These are phyloP conservation scores for Perithous albicinctus DNA, from an alignment of 2,888 invertebrate genomes.

Conservation along the genomic window DNA sequence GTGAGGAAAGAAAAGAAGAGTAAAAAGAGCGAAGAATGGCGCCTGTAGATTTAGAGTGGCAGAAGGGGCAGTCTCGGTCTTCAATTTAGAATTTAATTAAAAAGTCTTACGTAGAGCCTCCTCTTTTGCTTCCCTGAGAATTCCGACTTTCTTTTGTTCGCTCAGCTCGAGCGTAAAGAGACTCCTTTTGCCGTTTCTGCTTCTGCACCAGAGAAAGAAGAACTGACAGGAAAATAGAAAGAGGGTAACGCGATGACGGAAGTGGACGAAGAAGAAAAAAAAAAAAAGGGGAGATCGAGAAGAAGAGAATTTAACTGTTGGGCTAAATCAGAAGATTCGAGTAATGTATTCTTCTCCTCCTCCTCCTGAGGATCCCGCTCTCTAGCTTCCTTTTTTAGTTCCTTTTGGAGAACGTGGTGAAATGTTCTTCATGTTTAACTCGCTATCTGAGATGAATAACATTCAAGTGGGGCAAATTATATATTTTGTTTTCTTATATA, in stretches of 20 bases:
- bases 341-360: constrained; percentile 60
- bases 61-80: constrained; percentile 50
- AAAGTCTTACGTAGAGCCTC: no score
- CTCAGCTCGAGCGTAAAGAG: constrained; percentile 33
- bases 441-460: not conserved
- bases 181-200: not conserved
- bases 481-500: no score
- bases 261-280: not conserved
- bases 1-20: no score
- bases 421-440: not conserved
- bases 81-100: constrained; percentile 71
- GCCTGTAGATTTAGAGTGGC: no score
- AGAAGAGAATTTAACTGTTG: not conserved
- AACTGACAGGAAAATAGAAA: not conserved
- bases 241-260: not conserved
- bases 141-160: constrained; percentile 62
- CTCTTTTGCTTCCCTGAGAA: constrained; percentile 54
- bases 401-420: no score
- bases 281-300: not conserved
- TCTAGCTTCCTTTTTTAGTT: not conserved
- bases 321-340: constrained; percentile 37
- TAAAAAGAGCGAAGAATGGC: not conserved
- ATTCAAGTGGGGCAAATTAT: no score
- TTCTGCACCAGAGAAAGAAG: not conserved
- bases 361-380: not conserved